Base-by-base conservation (phyloP, 2,797 vertebrate species). In the Pyrocephalus nanus region DNA sequence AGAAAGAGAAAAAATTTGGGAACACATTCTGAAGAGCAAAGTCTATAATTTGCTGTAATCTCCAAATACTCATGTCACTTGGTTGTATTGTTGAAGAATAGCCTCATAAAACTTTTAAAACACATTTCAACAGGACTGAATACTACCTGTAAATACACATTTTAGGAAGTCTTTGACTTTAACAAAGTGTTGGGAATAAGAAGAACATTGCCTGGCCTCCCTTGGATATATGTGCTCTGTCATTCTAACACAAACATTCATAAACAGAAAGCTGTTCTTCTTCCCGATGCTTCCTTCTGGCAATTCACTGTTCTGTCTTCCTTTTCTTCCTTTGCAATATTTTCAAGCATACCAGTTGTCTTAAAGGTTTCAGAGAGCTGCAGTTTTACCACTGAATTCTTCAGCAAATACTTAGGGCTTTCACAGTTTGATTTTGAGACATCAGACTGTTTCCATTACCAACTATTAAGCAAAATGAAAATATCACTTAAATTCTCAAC, bases 391-490 rank as follows among this genome's bases (percentile, higher is more conserved):
- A 51, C 0, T 48, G 43, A 78, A 86, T 18, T 45, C 73, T 88
- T 86, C 69, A 92, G 54, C 5, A 8, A 88, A 66, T 55, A 81
- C 29, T 69, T 64, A 32, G 38, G 60, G 25, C 42, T 40, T 88
- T 76, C 92, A 55, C 48, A 67, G 43, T 38, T 62, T 51, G 54
- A 69, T 72, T 84, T 81, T 86, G 67, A 93, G 70, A 73, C 48
- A 90, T 51, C 54, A 92, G 91, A 64, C 53, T 72, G 32, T 72
- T 94, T 70, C 36, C 40, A 43, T 50, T 78, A 61, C 53, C 50
- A 77, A 30, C 58, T 62, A 93, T 45, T 94, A 95, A 78, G 38
- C 34, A 86, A 88, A 94, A 92, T 83, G 19, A 88, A 97, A 94
- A 90, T 76, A 82, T 55, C 83, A 57, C 60, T 92, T 69, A 69